Percentiles rank a stretch among this genome's conserved stretches.
These are phyloP conservation scores for Odontophorus gujanensis DNA, from an alignment of 2,113 vertebrate species.

Conservation along the genomic window DNA sequence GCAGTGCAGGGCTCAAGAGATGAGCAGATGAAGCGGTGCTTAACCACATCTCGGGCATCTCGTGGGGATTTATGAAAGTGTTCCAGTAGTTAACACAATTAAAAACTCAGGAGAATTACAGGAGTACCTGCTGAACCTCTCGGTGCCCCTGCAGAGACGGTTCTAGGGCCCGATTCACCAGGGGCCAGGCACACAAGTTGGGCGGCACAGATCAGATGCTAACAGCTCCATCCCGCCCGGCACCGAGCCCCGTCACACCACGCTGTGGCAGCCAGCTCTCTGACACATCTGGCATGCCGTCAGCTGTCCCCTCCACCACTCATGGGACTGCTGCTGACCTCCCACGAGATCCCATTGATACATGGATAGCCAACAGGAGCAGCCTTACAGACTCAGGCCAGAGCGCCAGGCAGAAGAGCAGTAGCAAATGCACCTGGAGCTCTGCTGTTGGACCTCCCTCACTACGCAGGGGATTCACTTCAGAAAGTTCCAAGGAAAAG, in stretches of 20 bases:
- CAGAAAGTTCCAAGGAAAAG: background rate
- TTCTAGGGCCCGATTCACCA: background rate
- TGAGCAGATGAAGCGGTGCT: background rate
- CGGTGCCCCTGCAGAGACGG: background rate
- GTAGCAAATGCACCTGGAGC: background rate
- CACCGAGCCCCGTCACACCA: background rate
- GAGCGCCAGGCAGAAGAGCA: background rate
- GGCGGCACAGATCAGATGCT: fast-evolving
- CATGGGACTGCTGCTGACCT: background rate
- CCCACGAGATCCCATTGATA: background rate
- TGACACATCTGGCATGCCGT: fast-evolving
- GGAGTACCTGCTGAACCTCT: background rate
- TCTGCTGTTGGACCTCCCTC: background rate
- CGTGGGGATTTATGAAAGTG: background rate
- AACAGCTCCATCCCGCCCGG: fast-evolving
- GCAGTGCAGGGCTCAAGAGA: fast-evolving
- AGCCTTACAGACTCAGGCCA: background rate
- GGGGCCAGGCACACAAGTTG: background rate
- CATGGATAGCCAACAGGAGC: background rate
- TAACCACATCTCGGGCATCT: background rate
- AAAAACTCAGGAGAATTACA: background rate
- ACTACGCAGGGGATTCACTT: background rate
- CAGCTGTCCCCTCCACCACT: fast-evolving
- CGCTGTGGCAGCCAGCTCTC: background rate
- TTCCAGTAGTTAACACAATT: background rate